A percentile compares a stretch with the other conserved stretches of the same genome.
Evolutionary conservation across 2,888 invertebrate genomes (phyloP).

Genomic region (Boloria euphrosyne): DNA sequence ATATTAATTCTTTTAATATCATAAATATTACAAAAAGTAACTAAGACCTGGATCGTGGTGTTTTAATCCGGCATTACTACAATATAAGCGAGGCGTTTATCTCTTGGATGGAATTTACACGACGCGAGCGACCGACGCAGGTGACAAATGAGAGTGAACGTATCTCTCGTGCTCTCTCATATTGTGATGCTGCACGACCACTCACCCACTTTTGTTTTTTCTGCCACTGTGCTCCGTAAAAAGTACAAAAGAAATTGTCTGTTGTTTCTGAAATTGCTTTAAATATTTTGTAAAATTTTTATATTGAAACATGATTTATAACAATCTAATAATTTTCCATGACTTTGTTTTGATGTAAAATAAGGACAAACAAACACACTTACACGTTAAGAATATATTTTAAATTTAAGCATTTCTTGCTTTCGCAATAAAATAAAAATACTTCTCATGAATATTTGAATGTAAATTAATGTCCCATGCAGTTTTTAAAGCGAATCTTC

Average conservation of each 20-base stretch:
- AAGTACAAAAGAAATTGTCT: neutral
- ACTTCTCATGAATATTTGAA: conserved; percentile 25
- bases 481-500: conserved; percentile 32
- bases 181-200: conserved; percentile 53
- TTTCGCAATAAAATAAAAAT: conserved; percentile 26
- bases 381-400: neutral
- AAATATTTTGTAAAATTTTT: too few relatives aligned
- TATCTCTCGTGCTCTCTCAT: conserved; percentile 55
- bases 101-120: conserved; percentile 74
- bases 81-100: conserved; percentile 68
- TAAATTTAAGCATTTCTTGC: conserved; percentile 15
- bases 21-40: neutral
- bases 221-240: conserved; percentile 30
- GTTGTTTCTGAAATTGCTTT: too few relatives aligned
- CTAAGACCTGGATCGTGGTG: conserved; percentile 22
- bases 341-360: too few relatives aligned
- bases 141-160: conserved; percentile 77
- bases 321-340: neutral
- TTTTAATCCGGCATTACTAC: conserved; percentile 44
- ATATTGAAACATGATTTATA: neutral
- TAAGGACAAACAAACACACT: too few relatives aligned
- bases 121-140: conserved; percentile 64
- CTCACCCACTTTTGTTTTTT: conserved; percentile 41
- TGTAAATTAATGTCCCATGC: conserved; percentile 31
- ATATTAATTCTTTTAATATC: conserved; percentile 4